Conservation (phyloP, 1,140 invertebrate genomes). For the Nasonia vitripennis region DNA sequence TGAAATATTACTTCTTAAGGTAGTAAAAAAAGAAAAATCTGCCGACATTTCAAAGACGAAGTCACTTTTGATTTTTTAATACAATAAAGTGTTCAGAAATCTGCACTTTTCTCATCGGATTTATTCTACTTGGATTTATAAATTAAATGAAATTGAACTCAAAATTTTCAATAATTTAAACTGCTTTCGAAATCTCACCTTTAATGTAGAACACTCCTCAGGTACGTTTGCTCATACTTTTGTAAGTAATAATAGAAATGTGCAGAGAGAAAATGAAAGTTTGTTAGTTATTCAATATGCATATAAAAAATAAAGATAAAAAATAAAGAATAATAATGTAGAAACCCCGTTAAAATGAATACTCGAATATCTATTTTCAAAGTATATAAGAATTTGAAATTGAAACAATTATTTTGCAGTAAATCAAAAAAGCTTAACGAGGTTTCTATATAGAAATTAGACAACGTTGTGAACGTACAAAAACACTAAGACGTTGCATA, state of each 20-base stretch:
- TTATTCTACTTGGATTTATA: background rate
- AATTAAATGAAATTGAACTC: background rate
- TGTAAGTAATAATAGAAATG: conserved; percentile 58
- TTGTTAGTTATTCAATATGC: conserved; percentile 55
- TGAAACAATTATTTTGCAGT: background rate
- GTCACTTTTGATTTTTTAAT: background rate
- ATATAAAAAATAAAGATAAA: conserved; percentile 40
- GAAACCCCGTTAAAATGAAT: conserved; percentile 30
- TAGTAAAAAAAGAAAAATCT: background rate
- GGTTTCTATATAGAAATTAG: conserved; percentile 5
- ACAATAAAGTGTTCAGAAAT: background rate
- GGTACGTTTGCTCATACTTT: conserved; percentile 62
- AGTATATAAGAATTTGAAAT: background rate
- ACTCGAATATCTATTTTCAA: background rate
- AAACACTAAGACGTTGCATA: background rate
- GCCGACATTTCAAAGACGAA: background rate
- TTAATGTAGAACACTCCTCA: conserved; percentile 56
- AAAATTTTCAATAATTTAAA: background rate
- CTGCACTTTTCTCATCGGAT: background rate
- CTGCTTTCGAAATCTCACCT: conserved; percentile 60
- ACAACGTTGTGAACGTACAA: background rate
- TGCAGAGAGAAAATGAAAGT: conserved; percentile 64
- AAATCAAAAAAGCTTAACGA: conserved; percentile 24
- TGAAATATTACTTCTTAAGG: background rate
- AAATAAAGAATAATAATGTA: background rate